Conservation (phyloP, 2,797 vertebrate genomes). For the Sebastes miniatus region DNA sequence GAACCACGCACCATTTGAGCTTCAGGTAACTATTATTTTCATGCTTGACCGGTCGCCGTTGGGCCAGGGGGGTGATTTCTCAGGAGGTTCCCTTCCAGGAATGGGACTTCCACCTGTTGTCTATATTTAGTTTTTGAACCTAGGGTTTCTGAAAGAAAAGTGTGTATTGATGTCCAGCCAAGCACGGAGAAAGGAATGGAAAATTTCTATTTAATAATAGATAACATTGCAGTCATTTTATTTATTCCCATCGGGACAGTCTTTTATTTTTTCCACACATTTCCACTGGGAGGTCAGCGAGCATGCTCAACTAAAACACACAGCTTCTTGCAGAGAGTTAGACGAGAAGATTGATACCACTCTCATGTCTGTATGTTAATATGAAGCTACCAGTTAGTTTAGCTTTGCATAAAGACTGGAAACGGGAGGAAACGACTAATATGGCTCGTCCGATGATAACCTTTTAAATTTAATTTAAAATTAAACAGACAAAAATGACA, state of each 20-base stretch:
- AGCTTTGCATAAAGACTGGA: too few species aligned
- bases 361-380: too few species aligned
- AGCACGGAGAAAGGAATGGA: conserved; percentile 33
- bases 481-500: neutral
- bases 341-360: too few species aligned
- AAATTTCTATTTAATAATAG: conserved; percentile 28
- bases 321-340: too few species aligned
- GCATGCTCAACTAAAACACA: too few species aligned
- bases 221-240: conserved; percentile 29
- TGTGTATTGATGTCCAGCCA: conserved; percentile 11
- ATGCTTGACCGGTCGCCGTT: conserved; percentile 55
- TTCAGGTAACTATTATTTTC: conserved; percentile 76
- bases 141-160: neutral
- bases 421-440: too few species aligned
- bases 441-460: too few species aligned
- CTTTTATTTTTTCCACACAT: conserved; percentile 17
- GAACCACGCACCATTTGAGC: conserved; percentile 65
- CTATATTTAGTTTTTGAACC: conserved; percentile 54
- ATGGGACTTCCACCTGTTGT: conserved; percentile 72
- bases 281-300: neutral
- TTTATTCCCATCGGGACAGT: neutral
- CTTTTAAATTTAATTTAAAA: too few species aligned
- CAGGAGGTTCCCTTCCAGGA: conserved; percentile 68
- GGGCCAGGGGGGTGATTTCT: conserved; percentile 62
- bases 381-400: too few species aligned